Conservation (phyloP, 1,140 invertebrate species). For the Drosophila serrata region DNA sequence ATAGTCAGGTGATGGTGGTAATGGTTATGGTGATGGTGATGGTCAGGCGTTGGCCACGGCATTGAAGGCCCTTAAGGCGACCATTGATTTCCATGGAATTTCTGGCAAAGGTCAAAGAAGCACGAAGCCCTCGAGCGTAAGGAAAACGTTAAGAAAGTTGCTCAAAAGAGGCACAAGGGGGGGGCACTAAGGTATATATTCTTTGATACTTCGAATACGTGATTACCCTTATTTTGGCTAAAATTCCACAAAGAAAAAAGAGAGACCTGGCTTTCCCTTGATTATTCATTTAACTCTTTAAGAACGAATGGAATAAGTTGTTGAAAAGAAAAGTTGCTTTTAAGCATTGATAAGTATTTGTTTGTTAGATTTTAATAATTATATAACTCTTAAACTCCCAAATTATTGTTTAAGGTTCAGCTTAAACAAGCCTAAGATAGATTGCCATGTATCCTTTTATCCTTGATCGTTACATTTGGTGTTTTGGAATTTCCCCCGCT, state of each 20-base stretch:
- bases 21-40: not conserved
- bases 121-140: constrained; percentile 15
- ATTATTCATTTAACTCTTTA: too few species aligned
- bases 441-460: not conserved
- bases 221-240: not conserved
- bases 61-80: constrained; percentile 31
- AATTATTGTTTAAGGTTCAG: not conserved
- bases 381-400: too few species aligned
- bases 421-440: not conserved
- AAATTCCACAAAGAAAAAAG: too few species aligned
- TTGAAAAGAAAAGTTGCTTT: not conserved
- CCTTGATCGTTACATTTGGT: not conserved
- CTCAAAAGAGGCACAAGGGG: not conserved
- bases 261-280: too few species aligned
- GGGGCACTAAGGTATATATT: not conserved
- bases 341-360: too few species aligned
- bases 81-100: constrained; percentile 50
- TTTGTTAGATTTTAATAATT: too few species aligned
- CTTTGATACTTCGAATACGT: not conserved
- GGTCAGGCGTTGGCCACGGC: constrained; percentile 35
- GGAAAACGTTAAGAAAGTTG: constrained; percentile 13
- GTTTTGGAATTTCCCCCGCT: not conserved
- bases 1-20: not conserved
- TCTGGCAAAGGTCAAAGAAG: constrained; percentile 45
- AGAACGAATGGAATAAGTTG: not conserved